Percentiles rank a stretch among this genome's conserved stretches.
phyloP scores from a whole-genome alignment of 2,113 vertebrate species.

The Nerophis lumbriciformis region DNA sequence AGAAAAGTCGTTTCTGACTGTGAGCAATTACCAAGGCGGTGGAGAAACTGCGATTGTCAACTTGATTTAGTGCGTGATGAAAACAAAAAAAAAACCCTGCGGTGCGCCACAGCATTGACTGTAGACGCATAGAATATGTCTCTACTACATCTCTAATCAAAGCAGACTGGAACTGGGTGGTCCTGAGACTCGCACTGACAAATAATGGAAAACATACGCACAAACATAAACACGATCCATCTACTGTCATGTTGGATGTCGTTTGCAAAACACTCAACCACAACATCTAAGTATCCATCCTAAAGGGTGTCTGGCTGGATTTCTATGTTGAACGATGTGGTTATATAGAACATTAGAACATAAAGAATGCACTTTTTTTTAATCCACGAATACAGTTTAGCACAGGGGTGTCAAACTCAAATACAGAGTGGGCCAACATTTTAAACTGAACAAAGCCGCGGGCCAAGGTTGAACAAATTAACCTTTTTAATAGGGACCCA shows the following conservation, averaged over 20 bases:
- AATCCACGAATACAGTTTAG: conserved; percentile 28
- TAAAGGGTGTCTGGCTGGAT: too few species aligned
- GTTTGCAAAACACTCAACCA: not conserved
- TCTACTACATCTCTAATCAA: not conserved
- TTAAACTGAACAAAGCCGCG: too few species aligned
- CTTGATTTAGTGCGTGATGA: not conserved
- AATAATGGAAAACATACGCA: conserved; percentile 12
- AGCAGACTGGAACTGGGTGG: not conserved
- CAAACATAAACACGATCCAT: conserved; percentile 7
- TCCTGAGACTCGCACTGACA: conserved; percentile 24
- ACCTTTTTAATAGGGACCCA: too few species aligned
- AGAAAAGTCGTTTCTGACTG: not conserved
- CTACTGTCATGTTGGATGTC: conserved; percentile 20
- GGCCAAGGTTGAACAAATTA: too few species aligned
- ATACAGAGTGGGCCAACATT: too few species aligned
- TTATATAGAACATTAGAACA: too few species aligned
- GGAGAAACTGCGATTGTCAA: too few species aligned
- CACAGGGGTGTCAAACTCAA: too few species aligned
- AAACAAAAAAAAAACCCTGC: not conserved
- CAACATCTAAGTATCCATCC: not conserved
- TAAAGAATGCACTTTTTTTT: conserved; percentile 13
- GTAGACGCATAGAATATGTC: not conserved
- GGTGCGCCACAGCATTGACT: not conserved
- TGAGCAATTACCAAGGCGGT: too few species aligned
- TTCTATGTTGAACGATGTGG: too few species aligned